Evolutionary conservation across 2,888 invertebrate genomes (phyloP).

Genomic region (Allacma fusca): DNA sequence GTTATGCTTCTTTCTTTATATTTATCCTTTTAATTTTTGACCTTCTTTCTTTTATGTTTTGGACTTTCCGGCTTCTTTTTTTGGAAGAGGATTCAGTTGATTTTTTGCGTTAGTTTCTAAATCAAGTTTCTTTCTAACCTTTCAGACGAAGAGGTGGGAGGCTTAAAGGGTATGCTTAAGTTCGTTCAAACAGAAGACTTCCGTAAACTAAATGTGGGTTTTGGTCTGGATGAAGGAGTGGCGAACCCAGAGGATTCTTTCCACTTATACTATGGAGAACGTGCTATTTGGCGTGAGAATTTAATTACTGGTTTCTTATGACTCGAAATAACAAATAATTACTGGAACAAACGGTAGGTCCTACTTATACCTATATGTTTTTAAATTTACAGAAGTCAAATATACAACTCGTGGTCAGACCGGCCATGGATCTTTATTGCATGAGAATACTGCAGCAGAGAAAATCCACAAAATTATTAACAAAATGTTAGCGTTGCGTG

Average conservation of each 20-base stretch:
- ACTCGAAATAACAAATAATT: not conserved
- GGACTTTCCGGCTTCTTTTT: not conserved
- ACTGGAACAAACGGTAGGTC: not conserved
- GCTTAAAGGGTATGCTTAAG: conserved; percentile 79
- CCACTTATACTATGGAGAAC: conserved; percentile 77
- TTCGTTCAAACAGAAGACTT: conserved; percentile 80
- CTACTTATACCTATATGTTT: no score
- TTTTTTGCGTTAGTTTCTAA: no score
- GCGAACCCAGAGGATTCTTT: conserved; percentile 74
- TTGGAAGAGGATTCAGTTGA: no score
- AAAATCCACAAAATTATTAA: conserved; percentile 78
- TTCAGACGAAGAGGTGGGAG: conserved; percentile 88
- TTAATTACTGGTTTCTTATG: not conserved
- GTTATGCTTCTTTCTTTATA: not conserved
- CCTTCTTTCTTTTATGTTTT: not conserved
- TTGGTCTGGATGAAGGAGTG: conserved; percentile 88
- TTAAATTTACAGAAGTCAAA: conserved; percentile 54
- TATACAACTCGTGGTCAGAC: conserved; percentile 73
- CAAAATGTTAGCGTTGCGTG: conserved; percentile 76
- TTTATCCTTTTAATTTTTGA: no score
- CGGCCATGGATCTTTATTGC: conserved; percentile 85
- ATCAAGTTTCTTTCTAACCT: no score
- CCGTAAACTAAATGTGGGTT: conserved; percentile 79
- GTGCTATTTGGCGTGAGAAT: conserved; percentile 82
- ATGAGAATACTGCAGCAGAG: conserved; percentile 83